Base-by-base conservation (phyloP, 2,888 invertebrate species). In the Pristionchus japonicus region DNA sequence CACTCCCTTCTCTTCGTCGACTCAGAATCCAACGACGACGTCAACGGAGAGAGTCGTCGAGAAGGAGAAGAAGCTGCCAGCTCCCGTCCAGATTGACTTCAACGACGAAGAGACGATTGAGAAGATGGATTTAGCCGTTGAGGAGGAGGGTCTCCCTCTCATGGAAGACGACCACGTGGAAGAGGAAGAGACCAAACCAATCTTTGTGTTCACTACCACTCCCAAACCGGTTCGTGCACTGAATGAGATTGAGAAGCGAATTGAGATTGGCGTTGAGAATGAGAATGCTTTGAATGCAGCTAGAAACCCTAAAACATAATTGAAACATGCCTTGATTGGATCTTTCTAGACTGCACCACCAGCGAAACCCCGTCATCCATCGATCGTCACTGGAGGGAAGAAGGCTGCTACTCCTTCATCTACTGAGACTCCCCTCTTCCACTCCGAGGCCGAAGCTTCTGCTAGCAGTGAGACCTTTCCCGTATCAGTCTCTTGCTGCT, bases 171-270 rank as follows among this genome's bases (percentile, higher is more conserved):
- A 90, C 40, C 74, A 67, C 4, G 87, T 85, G 37, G 88, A 74
- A 57, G 85, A 84, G 67, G 87, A 74, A 83, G 87, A 74, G 13
- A 34, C 87, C 6, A 84, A 74, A 47, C 82, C 88, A 15, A 90
- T 91, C 40, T 92, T 91, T 86, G 90, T 92, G 7, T 92, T 92
- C 89, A 91, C 91, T 3, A 91, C 92, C 23, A 91, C 91, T 15
- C 87, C 74, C 74, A 86, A 86, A 31, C 70, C 86, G 86, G 86
- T 86, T 34, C 61, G 86, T 49, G 31, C 47, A n/a, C 43, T 43
- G n/a, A n/a, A 43, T 37, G 23, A 40, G 11, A 34, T 23, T 17
- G 9, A 20, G 2, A 15, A 6, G 2, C 23, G 20, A 20, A 17
- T 52, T 17, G 1, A 52, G 23, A 3, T 52, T 2, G 23, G 11